Conservation (phyloP, 2,888 invertebrate species). For the Eueremaeus valkanovi region DNA sequence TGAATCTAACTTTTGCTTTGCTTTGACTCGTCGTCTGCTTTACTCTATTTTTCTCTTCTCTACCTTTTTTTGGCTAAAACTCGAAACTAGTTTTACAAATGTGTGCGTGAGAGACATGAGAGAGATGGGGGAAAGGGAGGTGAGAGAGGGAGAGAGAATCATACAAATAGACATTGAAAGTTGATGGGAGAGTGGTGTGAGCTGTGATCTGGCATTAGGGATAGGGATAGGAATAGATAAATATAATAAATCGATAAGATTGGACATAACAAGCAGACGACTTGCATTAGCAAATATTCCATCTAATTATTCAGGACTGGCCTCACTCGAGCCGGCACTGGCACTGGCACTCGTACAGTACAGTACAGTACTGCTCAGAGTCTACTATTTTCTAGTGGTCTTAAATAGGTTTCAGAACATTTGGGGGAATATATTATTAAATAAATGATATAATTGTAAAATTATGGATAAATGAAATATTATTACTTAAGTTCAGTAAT, state of each 20-base stretch:
- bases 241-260: slow-evolving; percentile 27
- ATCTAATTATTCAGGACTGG: slow-evolving; percentile 2
- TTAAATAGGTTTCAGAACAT: background rate
- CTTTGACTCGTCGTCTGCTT: background rate
- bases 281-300: slow-evolving; percentile 25
- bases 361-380: no score
- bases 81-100: slow-evolving; percentile 18
- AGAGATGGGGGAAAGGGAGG: background rate
- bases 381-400: background rate
- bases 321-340: background rate
- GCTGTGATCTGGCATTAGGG: background rate
- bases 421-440: background rate
- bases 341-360: background rate
- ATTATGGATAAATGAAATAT: slow-evolving; percentile 25
- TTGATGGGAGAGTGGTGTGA: background rate
- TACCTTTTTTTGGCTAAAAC: slow-evolving; percentile 9
- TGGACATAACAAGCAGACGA: slow-evolving; percentile 16
- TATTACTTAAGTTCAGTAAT: slow-evolving; percentile 10
- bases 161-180: background rate
- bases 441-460: slow-evolving; percentile 15
- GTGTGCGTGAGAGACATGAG: slow-evolving; percentile 23
- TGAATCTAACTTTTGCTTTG: background rate
- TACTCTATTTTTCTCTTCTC: background rate
- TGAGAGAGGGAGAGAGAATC: background rate
- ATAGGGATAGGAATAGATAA: slow-evolving; percentile 12